These are phyloP conservation scores for Rhinichthys osculus DNA, from an alignment of 2,797 vertebrate genomes.

Conservation along the genomic window DNA sequence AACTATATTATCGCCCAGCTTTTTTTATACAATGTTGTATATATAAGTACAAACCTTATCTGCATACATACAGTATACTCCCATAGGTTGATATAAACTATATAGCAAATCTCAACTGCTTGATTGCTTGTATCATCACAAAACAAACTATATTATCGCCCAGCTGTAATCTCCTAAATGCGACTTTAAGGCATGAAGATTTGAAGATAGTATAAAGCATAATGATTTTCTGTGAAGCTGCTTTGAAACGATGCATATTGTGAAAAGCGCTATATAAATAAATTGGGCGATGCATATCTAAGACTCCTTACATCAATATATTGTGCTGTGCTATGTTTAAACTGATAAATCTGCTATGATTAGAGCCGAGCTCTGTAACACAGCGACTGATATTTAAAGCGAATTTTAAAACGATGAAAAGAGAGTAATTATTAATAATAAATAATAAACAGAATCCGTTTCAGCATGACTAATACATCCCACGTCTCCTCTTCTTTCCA, in stretches of 20 bases:
- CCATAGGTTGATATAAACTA: background rate
- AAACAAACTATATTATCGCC: background rate
- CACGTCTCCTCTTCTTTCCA: constrained; percentile 36
- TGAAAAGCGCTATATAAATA: background rate
- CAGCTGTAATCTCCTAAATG: background rate
- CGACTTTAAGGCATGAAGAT: background rate
- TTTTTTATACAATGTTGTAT: background rate
- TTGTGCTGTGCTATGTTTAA: background rate
- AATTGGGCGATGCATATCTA: background rate
- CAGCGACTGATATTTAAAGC: constrained; percentile 4
- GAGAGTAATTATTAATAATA: constrained; percentile 1
- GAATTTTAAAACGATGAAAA: background rate
- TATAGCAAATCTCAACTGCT: background rate
- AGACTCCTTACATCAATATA: background rate
- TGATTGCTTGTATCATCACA: background rate
- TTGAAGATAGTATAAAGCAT: background rate
- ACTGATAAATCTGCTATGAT: background rate
- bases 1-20: background rate
- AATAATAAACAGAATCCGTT: constrained; percentile 22
- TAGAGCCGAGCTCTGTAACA: background rate
- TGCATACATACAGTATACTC: background rate
- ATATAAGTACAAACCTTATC: background rate
- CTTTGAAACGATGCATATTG: background rate
- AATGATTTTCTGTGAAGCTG: background rate
- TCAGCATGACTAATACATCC: constrained; percentile 22